These are phyloP conservation scores for Trachymyrmex cornetzi DNA, from an alignment of 1,140 invertebrate genomes.

Conservation along the genomic window DNA sequence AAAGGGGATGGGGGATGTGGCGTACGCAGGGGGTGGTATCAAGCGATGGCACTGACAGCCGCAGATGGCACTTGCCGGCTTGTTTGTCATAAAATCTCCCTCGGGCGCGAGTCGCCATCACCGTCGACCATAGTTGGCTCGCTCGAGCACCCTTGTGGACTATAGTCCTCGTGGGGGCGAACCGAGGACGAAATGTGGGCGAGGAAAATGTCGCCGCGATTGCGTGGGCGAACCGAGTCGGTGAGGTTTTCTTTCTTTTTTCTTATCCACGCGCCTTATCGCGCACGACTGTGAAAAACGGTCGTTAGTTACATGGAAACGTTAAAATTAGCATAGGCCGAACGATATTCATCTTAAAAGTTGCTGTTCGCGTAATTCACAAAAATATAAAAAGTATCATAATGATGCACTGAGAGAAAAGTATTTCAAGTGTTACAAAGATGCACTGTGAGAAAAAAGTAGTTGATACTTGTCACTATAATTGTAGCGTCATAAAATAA, in stretches of 20 bases:
- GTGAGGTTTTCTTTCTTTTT: neutral
- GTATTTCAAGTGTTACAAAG: too few relatives aligned
- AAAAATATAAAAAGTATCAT: neutral
- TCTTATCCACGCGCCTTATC: neutral
- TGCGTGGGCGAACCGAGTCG: conserved; percentile 28
- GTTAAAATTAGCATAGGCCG: neutral
- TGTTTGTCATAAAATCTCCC: conserved; percentile 79
- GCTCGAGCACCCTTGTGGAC: conserved; percentile 57
- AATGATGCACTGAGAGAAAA: neutral
- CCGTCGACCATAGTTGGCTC: conserved; percentile 52
- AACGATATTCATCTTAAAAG: neutral
- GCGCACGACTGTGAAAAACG: conserved; percentile 17
- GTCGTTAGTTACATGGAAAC: neutral
- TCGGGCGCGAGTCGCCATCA: conserved; percentile 66
- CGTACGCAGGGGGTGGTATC: conserved; percentile 65
- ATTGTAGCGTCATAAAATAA: too few relatives aligned
- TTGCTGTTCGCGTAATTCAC: neutral
- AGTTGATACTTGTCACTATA: too few relatives aligned
- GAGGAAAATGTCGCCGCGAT: conserved; percentile 58
- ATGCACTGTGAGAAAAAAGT: too few relatives aligned
- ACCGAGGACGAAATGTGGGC: conserved; percentile 2
- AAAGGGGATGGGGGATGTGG: neutral
- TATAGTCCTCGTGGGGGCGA: conserved; percentile 37
- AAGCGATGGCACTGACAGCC: conserved; percentile 76
- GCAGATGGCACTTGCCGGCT: conserved; percentile 80